Evolutionary conservation across 2,113 vertebrate genomes (phyloP), one percentile per base, ranked within the genome.

Genomic region (Sigmodon hispidus): DNA sequence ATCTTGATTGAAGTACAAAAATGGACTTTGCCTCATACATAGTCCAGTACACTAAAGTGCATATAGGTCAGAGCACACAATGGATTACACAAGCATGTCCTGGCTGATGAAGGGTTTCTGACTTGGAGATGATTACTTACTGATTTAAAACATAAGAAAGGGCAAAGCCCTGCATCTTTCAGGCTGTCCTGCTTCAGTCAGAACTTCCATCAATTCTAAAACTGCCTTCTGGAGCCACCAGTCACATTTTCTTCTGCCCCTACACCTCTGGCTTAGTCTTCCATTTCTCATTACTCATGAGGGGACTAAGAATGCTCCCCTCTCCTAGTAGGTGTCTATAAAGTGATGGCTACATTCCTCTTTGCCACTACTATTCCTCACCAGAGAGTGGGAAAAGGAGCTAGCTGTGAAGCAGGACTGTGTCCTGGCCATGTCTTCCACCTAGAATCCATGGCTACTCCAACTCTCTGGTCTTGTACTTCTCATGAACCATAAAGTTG

Each of bases 1-100:
- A 24, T 94, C 75, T 16, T 91, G 70, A 89, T 73, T 93, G 76
- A 97, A 90, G 31, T 72, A 83, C 16, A 86, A 94, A 90, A 93
- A 92, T 52, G 93, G 93, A 93, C 29, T 90, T 95, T 89, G 69
- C 22, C 85, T 1, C n/a, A 88, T n/a, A 3, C n/a, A 88, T n/a
- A 95, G 87, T 79, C 65, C 93, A 86, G 70, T n/a, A 95, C 87
- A 90, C 70, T 48, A 55, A 83, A 88, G 0, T 59, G 40, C 40
- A 80, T 21, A 79, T 21, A 79, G 87, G 17, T 72, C 3, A 7
- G 81, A 70, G 89, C 57, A 87, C 48, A 89, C 84, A 93, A 87
- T 73, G 76, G 67, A 72, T 63, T 34, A 94, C 48, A 79, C 84
- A 93, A 97, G 85, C 75, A 57, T 93, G 31, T 50, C 34, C 45